Evolutionary conservation across 30 jellyfish, hydroid and myxozoan genomes (phyloP), one percentile per base, ranked within the genome.

Genomic region (Aurelia aurita): DNA sequence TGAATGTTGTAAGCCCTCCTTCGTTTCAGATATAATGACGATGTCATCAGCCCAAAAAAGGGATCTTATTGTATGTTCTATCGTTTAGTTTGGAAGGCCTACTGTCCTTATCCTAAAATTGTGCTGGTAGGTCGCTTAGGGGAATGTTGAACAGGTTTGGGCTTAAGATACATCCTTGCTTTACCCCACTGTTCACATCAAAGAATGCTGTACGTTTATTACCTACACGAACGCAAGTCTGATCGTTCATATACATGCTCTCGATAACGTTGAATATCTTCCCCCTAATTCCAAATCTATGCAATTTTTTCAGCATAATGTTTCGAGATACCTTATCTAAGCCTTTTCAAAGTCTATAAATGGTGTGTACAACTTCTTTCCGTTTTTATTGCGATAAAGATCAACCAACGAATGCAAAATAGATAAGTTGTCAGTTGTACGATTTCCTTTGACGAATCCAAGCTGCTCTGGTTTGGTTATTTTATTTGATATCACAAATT

Each of bases 151-250:
- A 59, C 72, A 59, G 25, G 72, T n/a, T n/a, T n/a, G n/a, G n/a
- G n/a, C n/a, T n/a, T n/a, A n/a, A n/a, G n/a, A n/a, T n/a, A n/a
- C n/a, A n/a, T n/a, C n/a, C n/a, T n/a, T n/a, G n/a, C 27, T 65
- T 65, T 13, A 65, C 53, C 77, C 77, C 77, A 65, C 77, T 29
- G 77, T 65, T 65, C 77, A 65, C 77, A 65, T 65, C 77, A 28
- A 29, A 65, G 77, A 65, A 65, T 20, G 77, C 10, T 28, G 77
- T 65, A 65, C 77, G 77, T 65, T 22, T 65, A 28, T 28, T 20
- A 28, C 77, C 77, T 65, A 65, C 77, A 19, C 77, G 77, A 29
- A 65, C 54, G 53, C 77, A 65, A 65, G 77, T 65, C 27, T 23
- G 77, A 65, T 65, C 54, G 77, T 65, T 65, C 77, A 9, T 65